A percentile compares a stretch with the other conserved stretches of the same genome.
Conservation (phyloP, 2,797 vertebrate genomes). For the Antennarius maculatus region DNA sequence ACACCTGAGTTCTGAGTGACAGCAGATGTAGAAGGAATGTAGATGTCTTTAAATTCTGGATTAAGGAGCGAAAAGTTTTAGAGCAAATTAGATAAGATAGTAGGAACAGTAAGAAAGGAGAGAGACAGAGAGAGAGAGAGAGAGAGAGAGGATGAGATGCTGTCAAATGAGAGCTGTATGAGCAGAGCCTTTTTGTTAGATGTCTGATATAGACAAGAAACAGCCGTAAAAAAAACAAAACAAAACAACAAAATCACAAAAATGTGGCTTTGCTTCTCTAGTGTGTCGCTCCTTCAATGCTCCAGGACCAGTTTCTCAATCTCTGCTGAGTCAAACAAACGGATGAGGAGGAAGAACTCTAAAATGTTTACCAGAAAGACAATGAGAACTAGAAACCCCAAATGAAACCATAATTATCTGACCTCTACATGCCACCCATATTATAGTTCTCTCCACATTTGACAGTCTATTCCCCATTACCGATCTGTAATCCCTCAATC, state of each 20-base stretch:
- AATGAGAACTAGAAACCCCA: conserved; percentile 24
- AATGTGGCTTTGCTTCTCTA: background rate
- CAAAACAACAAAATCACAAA: conserved; percentile 17
- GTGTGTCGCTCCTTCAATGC: background rate
- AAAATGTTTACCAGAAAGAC: conserved; percentile 4
- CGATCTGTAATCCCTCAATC: conserved; percentile 7
- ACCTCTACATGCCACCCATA: conserved; percentile 7
- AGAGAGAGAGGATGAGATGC: conserved; percentile 32
- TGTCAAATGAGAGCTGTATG: conserved; percentile 58
- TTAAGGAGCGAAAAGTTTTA: conserved; percentile 35
- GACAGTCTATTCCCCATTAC: conserved; percentile 17
- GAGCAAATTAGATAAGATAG: conserved; percentile 13
- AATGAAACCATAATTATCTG: conserved; percentile 26
- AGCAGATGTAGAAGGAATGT: conserved; percentile 18
- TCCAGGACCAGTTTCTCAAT: conserved; percentile 1
- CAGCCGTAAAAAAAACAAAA: conserved; percentile 22
- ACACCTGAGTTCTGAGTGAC: conserved; percentile 64
- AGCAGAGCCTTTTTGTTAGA: conserved; percentile 47
- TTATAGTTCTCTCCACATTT: conserved; percentile 15
- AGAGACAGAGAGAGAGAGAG: conserved; percentile 8
- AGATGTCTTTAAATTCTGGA: conserved; percentile 7
- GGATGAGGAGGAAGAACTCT: background rate
- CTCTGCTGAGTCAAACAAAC: background rate
- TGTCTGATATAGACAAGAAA: conserved; percentile 62
- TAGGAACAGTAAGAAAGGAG: conserved; percentile 3